Evolutionary conservation across 35 echinoderm and acorn worm species (phyloP).

Genomic region (Holothuria glaberrima): DNA sequence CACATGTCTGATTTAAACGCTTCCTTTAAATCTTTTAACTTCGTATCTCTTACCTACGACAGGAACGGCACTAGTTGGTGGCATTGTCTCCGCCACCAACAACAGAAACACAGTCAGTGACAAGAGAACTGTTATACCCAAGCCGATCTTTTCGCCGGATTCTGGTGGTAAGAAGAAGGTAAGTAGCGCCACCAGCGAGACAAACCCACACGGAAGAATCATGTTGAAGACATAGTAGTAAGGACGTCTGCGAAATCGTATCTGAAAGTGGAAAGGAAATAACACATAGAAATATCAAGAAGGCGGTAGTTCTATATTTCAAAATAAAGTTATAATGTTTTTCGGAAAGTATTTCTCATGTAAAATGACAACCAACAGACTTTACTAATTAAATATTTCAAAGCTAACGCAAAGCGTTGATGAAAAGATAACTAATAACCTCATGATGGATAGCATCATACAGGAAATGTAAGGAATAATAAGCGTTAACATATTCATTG

Average conservation of each 20-base stretch:
- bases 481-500: too few relatives aligned
- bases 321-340: background rate
- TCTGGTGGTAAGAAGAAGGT: slow-evolving; percentile 94
- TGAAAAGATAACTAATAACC: too few relatives aligned
- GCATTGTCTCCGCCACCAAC: slow-evolving; percentile 93
- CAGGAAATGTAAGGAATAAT: too few relatives aligned
- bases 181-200: slow-evolving; percentile 89
- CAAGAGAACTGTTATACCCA: slow-evolving; percentile 86
- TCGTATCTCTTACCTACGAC: slow-evolving; percentile 79
- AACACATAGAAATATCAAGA: too few relatives aligned
- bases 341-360: too few relatives aligned
- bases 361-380: too few relatives aligned
- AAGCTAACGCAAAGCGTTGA: too few relatives aligned
- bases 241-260: slow-evolving; percentile 75
- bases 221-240: slow-evolving; percentile 94
- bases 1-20: too few relatives aligned
- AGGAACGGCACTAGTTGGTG: slow-evolving; percentile 89
- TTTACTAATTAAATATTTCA: too few relatives aligned
- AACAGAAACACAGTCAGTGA: slow-evolving; percentile 91
- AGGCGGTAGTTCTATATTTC: background rate
- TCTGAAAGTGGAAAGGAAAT: slow-evolving; percentile 6
- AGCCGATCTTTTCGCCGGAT: slow-evolving; percentile 92
- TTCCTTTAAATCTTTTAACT: too few relatives aligned
- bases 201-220: slow-evolving; percentile 82
- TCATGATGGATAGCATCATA: too few relatives aligned